Percentiles rank a stretch among this genome's conserved stretches.
phyloP scores from a whole-genome alignment of 2,113 vertebrate genomes.

The Gymnogyps californianus region DNA sequence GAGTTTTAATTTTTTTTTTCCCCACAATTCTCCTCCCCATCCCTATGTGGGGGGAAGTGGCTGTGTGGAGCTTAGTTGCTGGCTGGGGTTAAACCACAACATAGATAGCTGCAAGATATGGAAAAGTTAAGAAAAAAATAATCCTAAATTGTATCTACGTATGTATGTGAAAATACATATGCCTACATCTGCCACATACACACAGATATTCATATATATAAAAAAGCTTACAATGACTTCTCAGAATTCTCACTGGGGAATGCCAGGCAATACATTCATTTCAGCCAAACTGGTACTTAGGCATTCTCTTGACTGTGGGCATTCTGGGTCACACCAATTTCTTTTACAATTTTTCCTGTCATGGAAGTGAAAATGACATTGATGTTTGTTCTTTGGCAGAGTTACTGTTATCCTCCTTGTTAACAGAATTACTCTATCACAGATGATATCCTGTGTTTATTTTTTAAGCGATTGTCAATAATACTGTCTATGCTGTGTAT shows the following conservation, averaged over 20 bases:
- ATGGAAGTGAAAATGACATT: background rate
- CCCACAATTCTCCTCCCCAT: too few species aligned
- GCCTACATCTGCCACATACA: background rate
- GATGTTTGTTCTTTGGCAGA: background rate
- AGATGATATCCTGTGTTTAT: background rate
- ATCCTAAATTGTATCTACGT: background rate
- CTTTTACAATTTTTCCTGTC: background rate
- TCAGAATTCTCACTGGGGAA: background rate
- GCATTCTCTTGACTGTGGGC: background rate
- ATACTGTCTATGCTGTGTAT: background rate
- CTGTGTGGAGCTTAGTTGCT: too few species aligned
- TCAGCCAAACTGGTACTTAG: background rate
- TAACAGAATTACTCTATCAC: background rate
- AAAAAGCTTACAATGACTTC: background rate
- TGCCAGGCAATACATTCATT: background rate
- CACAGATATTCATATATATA: background rate
- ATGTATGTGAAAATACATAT: background rate
- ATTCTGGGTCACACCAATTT: background rate
- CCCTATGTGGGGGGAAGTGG: too few species aligned
- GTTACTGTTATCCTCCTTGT: background rate
- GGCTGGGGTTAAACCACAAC: too few species aligned
- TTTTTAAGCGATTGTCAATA: background rate
- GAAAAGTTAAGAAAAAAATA: background rate
- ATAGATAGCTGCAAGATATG: background rate
- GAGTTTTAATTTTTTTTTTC: too few species aligned